These are phyloP conservation scores for Phylloscopus trochiloides DNA, from an alignment of 2,113 vertebrate genomes.

Conservation along the genomic window DNA sequence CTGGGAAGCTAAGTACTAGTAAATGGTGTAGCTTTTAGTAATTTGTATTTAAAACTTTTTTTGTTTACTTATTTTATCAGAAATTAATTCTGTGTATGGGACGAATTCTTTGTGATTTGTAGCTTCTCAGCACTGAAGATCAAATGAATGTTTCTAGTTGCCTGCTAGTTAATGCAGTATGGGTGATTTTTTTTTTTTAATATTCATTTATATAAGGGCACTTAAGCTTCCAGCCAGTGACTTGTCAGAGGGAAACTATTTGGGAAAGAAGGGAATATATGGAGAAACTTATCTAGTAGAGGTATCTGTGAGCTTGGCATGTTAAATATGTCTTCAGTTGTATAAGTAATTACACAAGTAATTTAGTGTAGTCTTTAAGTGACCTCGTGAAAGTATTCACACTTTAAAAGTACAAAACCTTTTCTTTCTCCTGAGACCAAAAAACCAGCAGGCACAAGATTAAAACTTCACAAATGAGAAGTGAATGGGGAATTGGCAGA, in stretches of 20 bases:
- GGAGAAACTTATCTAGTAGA: not conserved
- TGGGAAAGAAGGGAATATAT: not conserved
- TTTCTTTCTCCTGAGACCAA: conserved; percentile 49
- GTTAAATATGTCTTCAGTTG: conserved; percentile 12
- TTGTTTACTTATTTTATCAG: not conserved
- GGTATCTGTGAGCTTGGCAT: not conserved
- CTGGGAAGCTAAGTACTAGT: not conserved
- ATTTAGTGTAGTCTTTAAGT: conserved; percentile 12
- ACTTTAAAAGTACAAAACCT: conserved; percentile 54
- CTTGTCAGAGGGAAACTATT: not conserved
- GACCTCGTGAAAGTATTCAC: conserved; percentile 58
- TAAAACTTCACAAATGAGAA: conserved; percentile 42
- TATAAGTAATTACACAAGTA: conserved; percentile 44
- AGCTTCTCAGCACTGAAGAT: not conserved
- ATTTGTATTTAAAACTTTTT: not conserved
- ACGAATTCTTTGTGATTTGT: not conserved
- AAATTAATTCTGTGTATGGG: not conserved
- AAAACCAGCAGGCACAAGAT: conserved; percentile 47
- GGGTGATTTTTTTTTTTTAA: not conserved
- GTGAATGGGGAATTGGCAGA: conserved; percentile 50
- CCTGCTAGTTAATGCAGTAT: not conserved
- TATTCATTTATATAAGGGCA: not conserved
- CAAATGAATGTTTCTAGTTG: not conserved
- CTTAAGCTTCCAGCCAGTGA: not conserved
- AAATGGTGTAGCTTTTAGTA: not conserved